A percentile compares a stretch with the other conserved stretches of the same genome.
Conservation (phyloP, 2,113 vertebrate genomes). For the Pseudorectes ferrugineus region DNA sequence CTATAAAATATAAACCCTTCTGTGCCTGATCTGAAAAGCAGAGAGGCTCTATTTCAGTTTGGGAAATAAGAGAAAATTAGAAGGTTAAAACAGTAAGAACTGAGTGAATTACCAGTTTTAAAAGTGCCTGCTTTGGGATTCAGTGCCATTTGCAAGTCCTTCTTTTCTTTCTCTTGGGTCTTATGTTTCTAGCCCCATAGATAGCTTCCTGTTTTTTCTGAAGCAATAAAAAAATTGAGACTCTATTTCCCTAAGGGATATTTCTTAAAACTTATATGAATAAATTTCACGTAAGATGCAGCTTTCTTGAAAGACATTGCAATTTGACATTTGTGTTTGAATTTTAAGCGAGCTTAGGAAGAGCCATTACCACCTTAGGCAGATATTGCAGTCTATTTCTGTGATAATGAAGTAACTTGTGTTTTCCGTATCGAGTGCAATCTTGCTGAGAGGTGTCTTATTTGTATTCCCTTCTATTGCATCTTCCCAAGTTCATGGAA, state of each 20-base stretch:
- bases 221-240: conserved; percentile 15
- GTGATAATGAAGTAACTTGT: conserved; percentile 38
- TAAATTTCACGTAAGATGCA: conserved; percentile 47
- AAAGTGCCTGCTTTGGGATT: neutral
- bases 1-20: neutral
- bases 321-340: conserved; percentile 55
- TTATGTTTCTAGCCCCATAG: neutral
- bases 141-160: neutral
- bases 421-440: neutral
- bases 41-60: neutral
- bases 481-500: neutral
- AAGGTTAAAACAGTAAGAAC: neutral
- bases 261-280: conserved; percentile 54
- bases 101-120: neutral
- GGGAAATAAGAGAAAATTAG: conserved; percentile 6
- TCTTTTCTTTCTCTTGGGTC: neutral
- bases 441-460: conserved; percentile 34
- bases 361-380: conserved; percentile 26
- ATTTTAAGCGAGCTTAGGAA: conserved; percentile 43
- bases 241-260: neutral
- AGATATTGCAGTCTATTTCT: conserved; percentile 29
- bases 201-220: neutral
- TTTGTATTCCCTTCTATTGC: conserved; percentile 52
- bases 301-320: conserved; percentile 34
- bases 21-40: neutral